phyloP scores from a whole-genome alignment of 2,113 vertebrate species.

The Pipa parva region DNA sequence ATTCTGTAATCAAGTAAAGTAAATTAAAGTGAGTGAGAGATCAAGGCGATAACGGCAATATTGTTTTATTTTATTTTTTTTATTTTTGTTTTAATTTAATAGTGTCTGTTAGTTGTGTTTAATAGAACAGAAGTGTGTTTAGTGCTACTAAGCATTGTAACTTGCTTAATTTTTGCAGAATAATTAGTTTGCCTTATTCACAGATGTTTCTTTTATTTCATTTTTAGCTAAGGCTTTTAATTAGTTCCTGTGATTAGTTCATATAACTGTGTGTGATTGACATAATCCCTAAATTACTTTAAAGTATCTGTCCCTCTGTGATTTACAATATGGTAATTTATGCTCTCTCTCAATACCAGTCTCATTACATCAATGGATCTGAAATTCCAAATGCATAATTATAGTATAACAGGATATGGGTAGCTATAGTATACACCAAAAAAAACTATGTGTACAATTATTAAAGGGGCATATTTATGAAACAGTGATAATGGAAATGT shows the following conservation, averaged over 20 bases:
- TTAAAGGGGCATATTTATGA: no score
- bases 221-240: slow-evolving; percentile 14
- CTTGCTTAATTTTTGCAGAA: neutral
- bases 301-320: slow-evolving; percentile 23
- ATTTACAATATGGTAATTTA: slow-evolving; percentile 26
- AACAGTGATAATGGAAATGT: no score
- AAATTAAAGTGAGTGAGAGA: neutral
- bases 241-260: slow-evolving; percentile 25
- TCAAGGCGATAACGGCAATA: no score
- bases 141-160: neutral
- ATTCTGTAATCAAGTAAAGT: no score
- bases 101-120: neutral
- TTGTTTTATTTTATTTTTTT: neutral
- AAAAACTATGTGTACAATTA: no score
- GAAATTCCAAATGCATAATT: neutral
- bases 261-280: slow-evolving; percentile 19
- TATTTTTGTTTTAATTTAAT: neutral
- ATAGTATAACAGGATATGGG: no score
- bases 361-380: neutral
- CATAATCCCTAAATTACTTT: slow-evolving; percentile 29
- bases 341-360: neutral
- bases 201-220: slow-evolving; percentile 23
- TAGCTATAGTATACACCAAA: no score
- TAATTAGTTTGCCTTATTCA: slow-evolving; percentile 1
- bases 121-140: neutral